Base-by-base conservation (phyloP, 2,888 invertebrate species). In the Galeruca laticollis region DNA sequence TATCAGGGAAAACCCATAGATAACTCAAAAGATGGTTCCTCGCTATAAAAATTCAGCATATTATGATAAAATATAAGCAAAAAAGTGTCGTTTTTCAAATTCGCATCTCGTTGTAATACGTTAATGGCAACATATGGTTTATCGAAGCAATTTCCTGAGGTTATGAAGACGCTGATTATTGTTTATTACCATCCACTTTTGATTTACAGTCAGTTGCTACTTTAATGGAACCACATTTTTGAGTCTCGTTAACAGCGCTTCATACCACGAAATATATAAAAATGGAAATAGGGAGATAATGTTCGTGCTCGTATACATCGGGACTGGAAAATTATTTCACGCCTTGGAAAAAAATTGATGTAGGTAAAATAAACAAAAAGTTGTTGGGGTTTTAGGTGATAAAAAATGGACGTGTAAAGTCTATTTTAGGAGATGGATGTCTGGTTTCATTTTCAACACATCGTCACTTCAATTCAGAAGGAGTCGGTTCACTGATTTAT, bases 191-290 rank as follows among this genome's bases (percentile, higher is more conserved):
- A 70, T 67, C 70, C 63, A 54, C 15, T 73, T 77, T 72, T 76
- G 77, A 78, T 76, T 77, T 78, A 76, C 75, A 73, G 77, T 77
- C 75, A 76, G 68, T 63, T 69, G 61, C 59, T 61, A 63, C 57
- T 72, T 75, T 76, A 76, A 76, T 76, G 68, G 73, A 70, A 68
- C 75, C 73, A 75, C 72, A 74, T 74, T 77, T 75, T 57, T 68
- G 64, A 54, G 52, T 54, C 43, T 68, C 64, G 64, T 70, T 70
- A 67, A 61, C 63, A 47, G 15, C 66, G 60, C 60, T 59, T 60
- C 35, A 61, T 72, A 35, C 33, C 33, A 15, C 61, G 61, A 40
- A 40, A 35, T 40, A 18, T 18, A 37, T 18, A 40, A 21, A 18
- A 47, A 47, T 47, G 43, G 43, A 2, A 47, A 47, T 47, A 37